Percentiles rank a stretch among this genome's conserved stretches.
Evolutionary conservation across 2,797 vertebrate species (phyloP).

Genomic region (Moxostoma hubbsi): DNA sequence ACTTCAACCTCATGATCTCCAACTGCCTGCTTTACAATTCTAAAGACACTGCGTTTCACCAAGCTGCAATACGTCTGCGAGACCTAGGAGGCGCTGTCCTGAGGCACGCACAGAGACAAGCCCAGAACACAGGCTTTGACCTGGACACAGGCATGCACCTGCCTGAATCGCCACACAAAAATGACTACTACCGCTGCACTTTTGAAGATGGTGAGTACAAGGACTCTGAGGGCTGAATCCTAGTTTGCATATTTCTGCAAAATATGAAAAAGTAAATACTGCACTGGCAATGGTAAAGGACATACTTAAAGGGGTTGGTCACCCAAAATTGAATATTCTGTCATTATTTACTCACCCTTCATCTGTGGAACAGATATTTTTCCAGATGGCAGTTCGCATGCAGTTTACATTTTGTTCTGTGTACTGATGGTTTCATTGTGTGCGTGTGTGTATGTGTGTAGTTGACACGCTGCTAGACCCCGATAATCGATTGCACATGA

Average conservation of each 20-base stretch:
- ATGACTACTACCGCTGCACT: conserved; percentile 88
- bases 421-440: conserved; percentile 10
- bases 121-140: conserved; percentile 86
- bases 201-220: conserved; percentile 87
- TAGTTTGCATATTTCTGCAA: neutral
- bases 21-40: conserved; percentile 92
- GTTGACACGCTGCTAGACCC: conserved; percentile 87
- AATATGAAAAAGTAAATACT: no score
- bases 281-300: neutral
- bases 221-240: neutral
- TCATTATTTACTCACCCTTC: no score
- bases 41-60: conserved; percentile 90
- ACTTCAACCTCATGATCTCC: conserved; percentile 91
- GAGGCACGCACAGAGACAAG: conserved; percentile 84
- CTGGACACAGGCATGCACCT: conserved; percentile 83
- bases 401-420: neutral
- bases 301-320: no score
- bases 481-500: conserved; percentile 86
- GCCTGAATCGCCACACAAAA: conserved; percentile 83
- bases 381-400: neutral
- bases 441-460: conserved; percentile 56
- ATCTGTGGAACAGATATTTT: neutral
- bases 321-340: no score
- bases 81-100: conserved; percentile 86
- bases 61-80: conserved; percentile 84